Percentiles rank a stretch among this genome's conserved stretches.
Evolutionary conservation across 2,888 invertebrate species (phyloP).

Genomic region (Ametastegia equiseti): DNA sequence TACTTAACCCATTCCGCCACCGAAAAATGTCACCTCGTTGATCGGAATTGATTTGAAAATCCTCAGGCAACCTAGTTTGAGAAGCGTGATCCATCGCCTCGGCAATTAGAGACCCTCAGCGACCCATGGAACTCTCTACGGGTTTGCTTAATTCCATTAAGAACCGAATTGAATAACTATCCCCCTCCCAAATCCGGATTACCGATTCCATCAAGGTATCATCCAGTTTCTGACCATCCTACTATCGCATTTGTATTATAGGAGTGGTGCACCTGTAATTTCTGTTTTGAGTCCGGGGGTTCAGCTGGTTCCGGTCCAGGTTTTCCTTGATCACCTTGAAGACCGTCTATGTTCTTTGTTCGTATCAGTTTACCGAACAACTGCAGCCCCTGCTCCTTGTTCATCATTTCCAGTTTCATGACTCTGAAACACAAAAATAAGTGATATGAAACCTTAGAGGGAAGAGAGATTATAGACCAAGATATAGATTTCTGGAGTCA

Average conservation of each 20-base stretch:
- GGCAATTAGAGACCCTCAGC: conserved; percentile 15
- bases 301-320: conserved; percentile 72
- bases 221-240: not conserved
- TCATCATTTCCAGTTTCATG: conserved; percentile 79
- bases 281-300: conserved; percentile 81
- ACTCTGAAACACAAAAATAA: conserved; percentile 68
- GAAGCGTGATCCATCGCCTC: not conserved
- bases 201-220: not conserved
- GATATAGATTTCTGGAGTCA: not conserved
- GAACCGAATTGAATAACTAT: conserved; percentile 8
- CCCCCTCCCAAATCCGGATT: not conserved
- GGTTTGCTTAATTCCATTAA: conserved; percentile 19
- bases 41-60: conserved; percentile 2
- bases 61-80: not conserved
- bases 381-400: conserved; percentile 84
- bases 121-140: not conserved
- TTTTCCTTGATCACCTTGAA: conserved; percentile 77
- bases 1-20: not conserved
- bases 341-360: conserved; percentile 88
- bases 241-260: not conserved
- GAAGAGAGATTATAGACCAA: not conserved
- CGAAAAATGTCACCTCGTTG: not conserved
- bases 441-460: not conserved
- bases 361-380: conserved; percentile 90
- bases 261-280: conserved; percentile 82